Evolutionary conservation across 1,140 invertebrate genomes (phyloP).

Genomic region (Ruditapes philippinarum): DNA sequence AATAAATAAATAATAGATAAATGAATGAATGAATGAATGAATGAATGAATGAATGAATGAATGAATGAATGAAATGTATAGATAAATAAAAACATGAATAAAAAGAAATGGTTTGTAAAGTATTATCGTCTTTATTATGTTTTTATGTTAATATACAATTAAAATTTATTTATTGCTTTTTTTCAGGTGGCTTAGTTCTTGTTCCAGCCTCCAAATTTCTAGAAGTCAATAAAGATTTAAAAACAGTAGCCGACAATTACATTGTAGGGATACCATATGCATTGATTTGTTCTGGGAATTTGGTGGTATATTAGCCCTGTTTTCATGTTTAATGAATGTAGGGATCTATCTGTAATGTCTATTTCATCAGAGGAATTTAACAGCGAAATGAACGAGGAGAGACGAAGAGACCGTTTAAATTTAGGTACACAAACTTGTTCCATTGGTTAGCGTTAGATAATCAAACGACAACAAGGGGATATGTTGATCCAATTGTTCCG

Average conservation of each 20-base stretch:
- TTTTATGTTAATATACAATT: too few species aligned
- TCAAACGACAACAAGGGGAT: background rate
- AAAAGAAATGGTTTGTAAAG: too few species aligned
- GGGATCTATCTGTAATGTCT: background rate
- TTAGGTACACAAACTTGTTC: background rate
- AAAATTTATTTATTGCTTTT: too few species aligned
- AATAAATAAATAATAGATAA: too few species aligned
- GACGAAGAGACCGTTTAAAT: background rate
- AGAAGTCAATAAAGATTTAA: background rate
- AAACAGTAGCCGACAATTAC: background rate
- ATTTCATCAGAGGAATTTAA: background rate
- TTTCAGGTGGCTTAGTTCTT: background rate
- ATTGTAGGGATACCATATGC: background rate
- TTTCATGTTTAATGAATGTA: background rate
- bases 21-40: too few species aligned
- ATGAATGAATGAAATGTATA: too few species aligned
- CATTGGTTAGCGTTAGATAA: background rate
- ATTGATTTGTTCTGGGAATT: background rate
- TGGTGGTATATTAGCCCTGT: background rate
- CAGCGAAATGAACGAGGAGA: background rate
- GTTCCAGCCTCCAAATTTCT: slow-evolving; percentile 1
- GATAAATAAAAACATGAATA: too few species aligned
- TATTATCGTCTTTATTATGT: too few species aligned
- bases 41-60: too few species aligned
- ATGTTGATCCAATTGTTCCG: background rate